Evolutionary conservation across 2,797 vertebrate genomes (phyloP).

Genomic region (Spinus pinus): DNA sequence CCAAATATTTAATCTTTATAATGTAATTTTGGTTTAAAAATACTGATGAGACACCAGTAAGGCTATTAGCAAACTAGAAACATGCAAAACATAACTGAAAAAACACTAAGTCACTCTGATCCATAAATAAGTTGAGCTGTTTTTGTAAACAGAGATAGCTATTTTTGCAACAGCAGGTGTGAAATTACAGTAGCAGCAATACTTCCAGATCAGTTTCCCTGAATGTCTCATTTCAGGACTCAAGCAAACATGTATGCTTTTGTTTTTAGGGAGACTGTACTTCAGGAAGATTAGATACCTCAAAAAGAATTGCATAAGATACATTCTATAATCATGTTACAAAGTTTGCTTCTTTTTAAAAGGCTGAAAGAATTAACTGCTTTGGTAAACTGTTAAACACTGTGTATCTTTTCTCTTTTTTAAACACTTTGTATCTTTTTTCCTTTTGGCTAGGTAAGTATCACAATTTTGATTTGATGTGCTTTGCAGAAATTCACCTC

Average conservation of each 20-base stretch:
- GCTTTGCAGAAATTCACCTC: background rate
- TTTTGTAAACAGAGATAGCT: conserved; percentile 53
- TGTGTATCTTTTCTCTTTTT: background rate
- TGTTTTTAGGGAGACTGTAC: background rate
- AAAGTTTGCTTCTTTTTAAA: background rate
- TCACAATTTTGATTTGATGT: background rate
- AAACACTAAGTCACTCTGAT: conserved; percentile 23
- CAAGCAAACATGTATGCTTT: background rate
- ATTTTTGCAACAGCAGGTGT: conserved; percentile 52
- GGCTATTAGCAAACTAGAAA: background rate
- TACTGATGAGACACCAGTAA: background rate
- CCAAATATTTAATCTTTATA: background rate
- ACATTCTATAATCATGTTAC: background rate
- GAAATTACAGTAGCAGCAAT: conserved; percentile 45
- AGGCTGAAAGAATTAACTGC: background rate
- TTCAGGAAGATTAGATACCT: background rate
- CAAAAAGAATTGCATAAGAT: background rate
- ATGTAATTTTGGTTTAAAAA: background rate
- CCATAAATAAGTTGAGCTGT: conserved; percentile 40
- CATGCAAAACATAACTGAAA: background rate
- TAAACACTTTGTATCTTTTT: background rate
- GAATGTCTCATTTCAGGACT: background rate
- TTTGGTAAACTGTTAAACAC: background rate
- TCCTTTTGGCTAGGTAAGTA: background rate
- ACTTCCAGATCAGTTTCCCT: conserved; percentile 30